Conservation (phyloP, 2,888 invertebrate genomes). For the Drosophila pegasa region DNA sequence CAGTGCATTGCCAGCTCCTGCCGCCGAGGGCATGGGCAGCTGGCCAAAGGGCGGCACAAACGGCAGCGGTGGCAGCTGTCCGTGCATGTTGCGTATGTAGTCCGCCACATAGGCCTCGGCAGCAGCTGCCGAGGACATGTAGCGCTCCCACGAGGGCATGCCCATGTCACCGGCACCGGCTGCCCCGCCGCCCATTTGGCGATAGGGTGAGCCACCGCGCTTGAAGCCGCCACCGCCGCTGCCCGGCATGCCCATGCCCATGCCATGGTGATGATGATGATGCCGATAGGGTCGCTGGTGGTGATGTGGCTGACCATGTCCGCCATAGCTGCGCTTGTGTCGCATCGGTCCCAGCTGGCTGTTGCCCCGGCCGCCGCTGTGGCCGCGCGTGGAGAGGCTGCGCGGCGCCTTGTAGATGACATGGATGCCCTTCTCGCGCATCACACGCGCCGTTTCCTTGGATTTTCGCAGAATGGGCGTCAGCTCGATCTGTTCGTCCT, state of each 20-base stretch:
- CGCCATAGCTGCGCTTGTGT: conserved; percentile 79
- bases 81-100: conserved; percentile 95
- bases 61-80: conserved; percentile 93
- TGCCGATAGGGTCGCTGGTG: conserved; percentile 86
- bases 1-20: conserved; percentile 84
- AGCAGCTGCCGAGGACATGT: conserved; percentile 87
- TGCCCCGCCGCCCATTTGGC: conserved; percentile 69
- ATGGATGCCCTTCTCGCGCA: conserved; percentile 85
- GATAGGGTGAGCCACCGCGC: conserved; percentile 79
- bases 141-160: conserved; percentile 88
- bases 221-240: conserved; percentile 73
- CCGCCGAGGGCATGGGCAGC: conserved; percentile 89
- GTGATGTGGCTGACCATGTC: conserved; percentile 79
- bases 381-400: conserved; percentile 83
- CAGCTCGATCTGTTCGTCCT: conserved; percentile 96
- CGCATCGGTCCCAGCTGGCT: conserved; percentile 72
- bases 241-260: conserved; percentile 63
- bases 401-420: conserved; percentile 86
- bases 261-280: conserved; percentile 81
- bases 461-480: conserved; percentile 94
- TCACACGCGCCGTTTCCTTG: conserved; percentile 91
- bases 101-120: conserved; percentile 96
- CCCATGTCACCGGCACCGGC: conserved; percentile 86
- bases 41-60: conserved; percentile 90
- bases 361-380: conserved; percentile 82